Base-by-base conservation (phyloP, 2,888 invertebrate genomes). In the Cheilosia grossa region DNA sequence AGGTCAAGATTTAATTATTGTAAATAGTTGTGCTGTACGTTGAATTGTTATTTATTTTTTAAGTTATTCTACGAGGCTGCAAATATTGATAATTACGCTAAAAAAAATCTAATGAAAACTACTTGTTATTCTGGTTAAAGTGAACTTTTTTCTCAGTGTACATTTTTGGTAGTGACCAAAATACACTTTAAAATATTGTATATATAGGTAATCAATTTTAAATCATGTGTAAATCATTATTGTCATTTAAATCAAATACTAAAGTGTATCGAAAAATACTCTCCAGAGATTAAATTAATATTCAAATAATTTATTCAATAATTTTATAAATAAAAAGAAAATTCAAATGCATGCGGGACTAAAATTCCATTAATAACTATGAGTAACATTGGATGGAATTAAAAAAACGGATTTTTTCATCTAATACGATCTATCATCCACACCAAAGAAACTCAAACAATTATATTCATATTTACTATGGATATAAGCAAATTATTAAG, bases 31-130 rank as follows among this genome's bases (percentile, higher is more conserved):
- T 53, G 56, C 78, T 72, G 51, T 72, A 63, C 51, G 56, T 72
- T 85, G 19, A 67, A 89, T 91, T 91, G 91, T 91, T 91, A 91
- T 91, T 91, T 91, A 91, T 91, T 91, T 89, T 90, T 90, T 91
- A 91, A 91, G 91, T 91, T 91, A 91, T 89, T 91, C 89, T 90
- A 90, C 87, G 91, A 91, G 91, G 91, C 91, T 90, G 90, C 89
- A 89, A 83, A 87, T 87, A 56, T 75, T 77, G 54, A 37, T 70
- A 27, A 27, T 1, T 27, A 27, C 27, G 10, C 21, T 1, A 21
- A 42, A 24, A 70, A 53, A 70, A 7, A 7, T 1, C 6, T 49
- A 64, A 27, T 1, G 37, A 47, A 51, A 63, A 66, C 13, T 19
- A 69, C 17, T 69, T 79, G 80, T 83, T 80, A 75, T 54, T 80